Conservation (phyloP, 2,888 invertebrate genomes). For the Polietes domitor region DNA sequence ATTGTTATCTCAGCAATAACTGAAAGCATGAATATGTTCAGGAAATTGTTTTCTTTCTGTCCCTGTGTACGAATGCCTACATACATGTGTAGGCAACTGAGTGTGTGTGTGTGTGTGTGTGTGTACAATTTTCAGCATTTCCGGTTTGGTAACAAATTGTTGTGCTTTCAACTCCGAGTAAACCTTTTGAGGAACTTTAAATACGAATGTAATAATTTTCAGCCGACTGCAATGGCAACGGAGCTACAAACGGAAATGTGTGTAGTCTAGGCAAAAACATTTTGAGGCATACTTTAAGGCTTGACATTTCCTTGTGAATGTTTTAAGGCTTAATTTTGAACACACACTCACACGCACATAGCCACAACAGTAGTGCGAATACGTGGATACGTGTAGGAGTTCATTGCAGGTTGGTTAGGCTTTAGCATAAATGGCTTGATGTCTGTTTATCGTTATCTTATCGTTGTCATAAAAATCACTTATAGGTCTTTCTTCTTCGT, state of each 20-base stretch:
- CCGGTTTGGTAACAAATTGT: conserved; percentile 63
- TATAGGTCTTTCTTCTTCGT: conserved; percentile 33
- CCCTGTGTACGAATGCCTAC: not conserved
- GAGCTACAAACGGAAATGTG: conserved; percentile 45
- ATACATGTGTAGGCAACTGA: not conserved
- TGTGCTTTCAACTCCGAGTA: conserved; percentile 33
- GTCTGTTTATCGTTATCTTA: conserved; percentile 32
- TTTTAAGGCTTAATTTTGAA: conserved; percentile 6
- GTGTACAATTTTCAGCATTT: conserved; percentile 52
- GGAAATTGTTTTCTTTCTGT: conserved; percentile 37
- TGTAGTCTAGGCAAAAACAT: conserved; percentile 16
- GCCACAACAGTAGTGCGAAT: not conserved
- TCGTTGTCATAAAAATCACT: conserved; percentile 53
- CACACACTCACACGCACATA: not conserved
- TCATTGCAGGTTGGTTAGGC: not conserved
- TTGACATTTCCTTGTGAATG: conserved; percentile 46
- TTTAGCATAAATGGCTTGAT: not conserved
- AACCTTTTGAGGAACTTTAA: conserved; percentile 21
- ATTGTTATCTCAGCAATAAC: conserved; percentile 54
- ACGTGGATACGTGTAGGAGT: too few species aligned
- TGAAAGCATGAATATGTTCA: conserved; percentile 40
- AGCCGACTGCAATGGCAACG: conserved; percentile 12
- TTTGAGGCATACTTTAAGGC: conserved; percentile 39
- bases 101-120: conserved; percentile 42
- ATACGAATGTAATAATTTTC: conserved; percentile 3